These are phyloP conservation scores for Zootoca vivipara DNA, from an alignment of 2,113 vertebrate species.

Conservation along the genomic window DNA sequence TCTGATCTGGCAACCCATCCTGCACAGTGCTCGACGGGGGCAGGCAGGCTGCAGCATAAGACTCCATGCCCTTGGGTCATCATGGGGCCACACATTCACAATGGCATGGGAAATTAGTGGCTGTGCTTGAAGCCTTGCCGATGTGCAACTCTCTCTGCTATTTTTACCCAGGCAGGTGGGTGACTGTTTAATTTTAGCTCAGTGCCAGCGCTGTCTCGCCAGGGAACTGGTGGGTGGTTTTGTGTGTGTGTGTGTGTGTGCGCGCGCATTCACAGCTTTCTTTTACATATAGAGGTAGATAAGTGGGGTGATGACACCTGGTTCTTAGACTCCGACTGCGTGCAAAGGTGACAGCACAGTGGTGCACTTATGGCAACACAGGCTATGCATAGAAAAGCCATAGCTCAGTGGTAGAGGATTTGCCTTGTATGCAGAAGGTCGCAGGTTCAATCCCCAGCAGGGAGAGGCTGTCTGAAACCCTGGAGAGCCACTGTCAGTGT, in stretches of 20 bases:
- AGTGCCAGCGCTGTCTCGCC: not conserved
- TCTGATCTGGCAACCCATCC: not conserved
- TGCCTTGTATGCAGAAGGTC: too few relatives aligned
- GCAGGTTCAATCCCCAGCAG: too few relatives aligned
- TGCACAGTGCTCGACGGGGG: too few relatives aligned
- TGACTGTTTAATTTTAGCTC: conserved; percentile 39
- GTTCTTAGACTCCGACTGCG: not conserved
- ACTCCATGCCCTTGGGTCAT: not conserved
- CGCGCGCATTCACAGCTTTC: not conserved
- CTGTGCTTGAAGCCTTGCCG: not conserved
- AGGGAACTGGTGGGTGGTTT: rapidly evolving
- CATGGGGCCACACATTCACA: not conserved
- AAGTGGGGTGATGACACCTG: not conserved
- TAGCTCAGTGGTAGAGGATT: not conserved
- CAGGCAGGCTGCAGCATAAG: not conserved
- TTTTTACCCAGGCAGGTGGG: conserved; percentile 31
- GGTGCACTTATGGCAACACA: not conserved
- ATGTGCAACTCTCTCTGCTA: not conserved
- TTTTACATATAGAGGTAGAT: conserved; percentile 7
- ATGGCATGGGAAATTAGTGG: not conserved
- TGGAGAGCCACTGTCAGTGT: not conserved
- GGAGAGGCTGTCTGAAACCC: too few relatives aligned
- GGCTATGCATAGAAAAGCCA: not conserved
- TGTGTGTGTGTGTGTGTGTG: rapidly evolving
- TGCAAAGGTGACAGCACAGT: not conserved